phyloP scores from a whole-genome alignment of 1,140 invertebrate species.

The Ylistrum balloti region DNA sequence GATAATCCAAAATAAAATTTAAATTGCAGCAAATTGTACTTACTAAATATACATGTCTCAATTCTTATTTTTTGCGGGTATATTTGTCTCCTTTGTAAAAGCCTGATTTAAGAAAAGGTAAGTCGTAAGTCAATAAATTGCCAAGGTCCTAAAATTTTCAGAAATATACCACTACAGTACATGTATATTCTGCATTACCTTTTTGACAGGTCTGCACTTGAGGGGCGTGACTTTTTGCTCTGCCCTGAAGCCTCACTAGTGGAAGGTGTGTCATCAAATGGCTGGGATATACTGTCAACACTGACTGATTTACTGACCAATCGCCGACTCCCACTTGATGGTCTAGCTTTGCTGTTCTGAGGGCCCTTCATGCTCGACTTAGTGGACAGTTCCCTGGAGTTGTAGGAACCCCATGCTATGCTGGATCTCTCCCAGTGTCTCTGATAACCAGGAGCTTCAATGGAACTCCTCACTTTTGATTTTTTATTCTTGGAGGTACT shows the following conservation, averaged over 20 bases:
- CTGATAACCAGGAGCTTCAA: constrained; percentile 63
- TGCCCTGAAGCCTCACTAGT: not conserved
- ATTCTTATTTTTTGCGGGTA: too few species aligned
- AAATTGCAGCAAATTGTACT: too few species aligned
- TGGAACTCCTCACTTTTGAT: constrained; percentile 65
- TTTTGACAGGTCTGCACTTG: constrained; percentile 63
- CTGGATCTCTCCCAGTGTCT: constrained; percentile 74
- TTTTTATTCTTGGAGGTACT: constrained; percentile 28
- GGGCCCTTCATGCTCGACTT: constrained; percentile 57
- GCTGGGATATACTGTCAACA: constrained; percentile 51
- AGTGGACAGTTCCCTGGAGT: constrained; percentile 68
- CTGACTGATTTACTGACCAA: constrained; percentile 49
- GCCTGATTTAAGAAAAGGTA: too few species aligned
- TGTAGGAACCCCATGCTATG: constrained; percentile 72
- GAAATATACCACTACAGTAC: too few species aligned
- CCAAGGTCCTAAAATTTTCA: too few species aligned
- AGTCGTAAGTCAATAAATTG: too few species aligned
- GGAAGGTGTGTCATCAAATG: not conserved
- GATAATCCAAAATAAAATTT: too few species aligned
- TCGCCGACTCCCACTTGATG: constrained; percentile 50
- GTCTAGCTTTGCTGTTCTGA: constrained; percentile 43
- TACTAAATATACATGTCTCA: too few species aligned
- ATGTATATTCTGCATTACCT: constrained; percentile 53
- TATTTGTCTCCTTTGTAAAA: too few species aligned
- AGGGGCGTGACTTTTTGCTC: constrained; percentile 59